Conservation (phyloP, 2,113 vertebrate genomes). For the Corythornis vintsioides region DNA sequence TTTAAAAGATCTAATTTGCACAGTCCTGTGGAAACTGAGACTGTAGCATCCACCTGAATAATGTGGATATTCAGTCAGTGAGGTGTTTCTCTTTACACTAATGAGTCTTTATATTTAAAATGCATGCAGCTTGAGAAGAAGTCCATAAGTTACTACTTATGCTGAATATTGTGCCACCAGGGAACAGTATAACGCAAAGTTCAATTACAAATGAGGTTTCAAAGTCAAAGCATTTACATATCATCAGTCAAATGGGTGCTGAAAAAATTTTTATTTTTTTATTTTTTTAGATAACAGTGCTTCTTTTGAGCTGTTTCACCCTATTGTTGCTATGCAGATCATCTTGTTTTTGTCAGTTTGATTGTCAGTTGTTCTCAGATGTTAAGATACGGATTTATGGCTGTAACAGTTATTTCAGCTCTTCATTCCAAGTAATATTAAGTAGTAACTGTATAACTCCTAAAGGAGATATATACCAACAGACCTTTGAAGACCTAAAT, state of each 20-base stretch:
- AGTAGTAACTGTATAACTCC: neutral
- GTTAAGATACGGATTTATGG: neutral
- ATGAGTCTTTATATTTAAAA: neutral
- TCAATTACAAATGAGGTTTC: neutral
- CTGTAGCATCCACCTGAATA: neutral
- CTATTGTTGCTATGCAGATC: neutral
- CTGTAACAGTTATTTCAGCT: neutral
- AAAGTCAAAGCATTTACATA: neutral
- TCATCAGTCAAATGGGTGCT: neutral
- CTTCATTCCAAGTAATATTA: neutral
- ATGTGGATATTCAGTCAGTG: neutral
- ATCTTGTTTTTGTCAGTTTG: neutral
- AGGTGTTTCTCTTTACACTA: neutral
- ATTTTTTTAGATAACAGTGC: neutral
- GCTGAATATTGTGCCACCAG: neutral
- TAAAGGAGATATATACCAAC: neutral
- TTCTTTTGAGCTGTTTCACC: neutral
- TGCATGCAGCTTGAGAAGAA: neutral
- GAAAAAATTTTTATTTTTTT: neutral
- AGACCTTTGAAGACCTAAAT: neutral
- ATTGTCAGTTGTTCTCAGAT: neutral
- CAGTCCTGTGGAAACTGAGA: neutral
- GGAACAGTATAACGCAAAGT: neutral
- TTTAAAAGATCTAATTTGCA: neutral
- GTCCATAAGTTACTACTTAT: neutral